Evolutionary conservation across 2,797 vertebrate species (phyloP), one percentile per base, ranked within the genome.

Genomic region (Fistularia commersonii): DNA sequence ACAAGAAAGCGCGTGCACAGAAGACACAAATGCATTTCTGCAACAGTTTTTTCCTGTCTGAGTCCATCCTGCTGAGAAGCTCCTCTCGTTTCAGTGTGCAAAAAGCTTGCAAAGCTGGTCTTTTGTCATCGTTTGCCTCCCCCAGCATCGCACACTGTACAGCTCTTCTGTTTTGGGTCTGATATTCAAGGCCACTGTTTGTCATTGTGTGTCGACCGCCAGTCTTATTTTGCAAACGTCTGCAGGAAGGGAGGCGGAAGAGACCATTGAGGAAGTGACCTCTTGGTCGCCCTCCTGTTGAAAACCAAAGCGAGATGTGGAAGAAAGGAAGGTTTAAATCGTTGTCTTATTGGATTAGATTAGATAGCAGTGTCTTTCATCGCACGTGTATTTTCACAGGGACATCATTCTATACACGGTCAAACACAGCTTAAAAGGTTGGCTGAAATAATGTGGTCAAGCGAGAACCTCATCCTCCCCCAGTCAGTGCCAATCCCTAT

Each of bases 201-300:
- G 47, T 68, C 61, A 44, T 71, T 74, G 66, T 69, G 41, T 56
- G 8, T n/a, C n/a, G 50, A 12, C 51, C 48, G 58, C 45, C 23
- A 57, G 44, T 66, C 38, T 50, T 47, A 34, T 54, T 67, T 57
- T 57, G 66, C 54, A 45, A 10, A 59, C 65, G 36, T 42, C 35
- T 11, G 38, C 47, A 71, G 72, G 77, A 84, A 79, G 54, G 81
- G 63, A 64, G 51, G 35, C 11, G 48, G 44, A 64, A 58, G 55
- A 76, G 51, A 45, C 31, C 48, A 64, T 5, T 48, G 54, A 77
- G 79, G 77, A 81, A 75, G 69, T 57, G 55, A 39, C 31, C 35
- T 54, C 50, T 32, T 40, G 39, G 60, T 62, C 34, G 11, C 54
- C 63, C 48, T n/a, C n/a, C n/a, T n/a, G n/a, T n/a, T n/a, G n/a